These are phyloP conservation scores for Pachyuromys duprasi DNA, from an alignment of 2,797 vertebrate species.

Conservation along the genomic window DNA sequence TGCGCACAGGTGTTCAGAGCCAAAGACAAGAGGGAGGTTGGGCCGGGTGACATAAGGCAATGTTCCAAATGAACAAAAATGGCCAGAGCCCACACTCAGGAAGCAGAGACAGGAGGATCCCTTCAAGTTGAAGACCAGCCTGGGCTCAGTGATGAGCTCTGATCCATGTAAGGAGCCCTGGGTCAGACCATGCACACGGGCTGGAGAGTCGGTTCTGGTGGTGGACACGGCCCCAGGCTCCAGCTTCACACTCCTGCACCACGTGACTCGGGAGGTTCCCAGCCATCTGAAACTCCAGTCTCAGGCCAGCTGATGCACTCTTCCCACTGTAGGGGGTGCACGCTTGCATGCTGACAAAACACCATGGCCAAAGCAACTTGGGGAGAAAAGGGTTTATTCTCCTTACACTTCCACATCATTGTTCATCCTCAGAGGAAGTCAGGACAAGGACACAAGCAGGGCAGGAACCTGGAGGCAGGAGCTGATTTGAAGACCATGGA, in stretches of 20 bases:
- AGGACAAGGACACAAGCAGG: not conserved
- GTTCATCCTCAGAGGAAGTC: not conserved
- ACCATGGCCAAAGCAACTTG: not conserved
- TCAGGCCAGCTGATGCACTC: not conserved
- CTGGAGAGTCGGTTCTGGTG: no score
- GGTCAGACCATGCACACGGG: no score
- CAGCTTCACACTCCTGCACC: not conserved
- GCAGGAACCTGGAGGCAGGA: not conserved
- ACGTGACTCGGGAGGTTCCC: not conserved
- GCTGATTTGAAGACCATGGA: not conserved
- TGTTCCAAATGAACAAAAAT: not conserved
- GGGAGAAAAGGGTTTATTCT: not conserved
- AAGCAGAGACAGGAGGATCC: not conserved
- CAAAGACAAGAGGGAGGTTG: not conserved
- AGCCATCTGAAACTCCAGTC: not conserved
- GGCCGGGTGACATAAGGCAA: rapidly evolving
- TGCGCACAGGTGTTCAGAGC: not conserved
- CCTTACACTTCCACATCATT: not conserved
- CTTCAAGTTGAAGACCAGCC: not conserved
- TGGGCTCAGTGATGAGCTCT: not conserved
- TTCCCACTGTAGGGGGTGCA: not conserved
- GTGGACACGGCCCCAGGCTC: not conserved
- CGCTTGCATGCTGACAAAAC: not conserved
- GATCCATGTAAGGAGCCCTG: not conserved
- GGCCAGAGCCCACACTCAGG: not conserved